These are phyloP conservation scores for Psilopsiagon aymara DNA, from an alignment of 2,113 vertebrate genomes.

Conservation along the genomic window DNA sequence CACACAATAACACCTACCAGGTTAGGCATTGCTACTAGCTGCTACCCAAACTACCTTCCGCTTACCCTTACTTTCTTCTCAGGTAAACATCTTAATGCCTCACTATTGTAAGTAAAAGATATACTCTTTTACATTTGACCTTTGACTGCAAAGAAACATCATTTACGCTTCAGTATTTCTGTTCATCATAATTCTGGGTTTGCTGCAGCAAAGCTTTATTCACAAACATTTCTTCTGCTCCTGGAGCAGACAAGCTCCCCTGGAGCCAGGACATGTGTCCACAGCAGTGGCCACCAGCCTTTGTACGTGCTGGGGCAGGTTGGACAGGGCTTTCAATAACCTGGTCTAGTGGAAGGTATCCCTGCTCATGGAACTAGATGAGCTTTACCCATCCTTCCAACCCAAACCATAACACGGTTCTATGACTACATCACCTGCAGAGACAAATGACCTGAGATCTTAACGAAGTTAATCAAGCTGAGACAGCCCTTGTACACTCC, in stretches of 20 bases:
- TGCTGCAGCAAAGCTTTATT: background rate
- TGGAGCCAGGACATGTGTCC: fast-evolving
- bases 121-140: background rate
- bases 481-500: background rate
- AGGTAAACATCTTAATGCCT: background rate
- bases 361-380: background rate
- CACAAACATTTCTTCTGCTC: background rate
- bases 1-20: background rate
- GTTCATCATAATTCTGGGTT: background rate
- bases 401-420: background rate
- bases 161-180: background rate
- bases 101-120: background rate
- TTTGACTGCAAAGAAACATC: background rate
- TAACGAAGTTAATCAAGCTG: background rate
- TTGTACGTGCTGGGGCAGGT: background rate
- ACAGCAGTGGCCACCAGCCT: background rate
- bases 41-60: background rate
- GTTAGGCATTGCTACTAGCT: background rate
- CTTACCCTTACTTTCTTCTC: background rate
- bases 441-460: background rate
- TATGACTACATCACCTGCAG: background rate
- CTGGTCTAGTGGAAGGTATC: background rate
- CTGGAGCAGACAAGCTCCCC: background rate
- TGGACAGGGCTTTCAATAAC: background rate
- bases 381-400: background rate